These are phyloP conservation scores for Pedetes capensis DNA, from an alignment of 2,113 vertebrate species.

Conservation along the genomic window DNA sequence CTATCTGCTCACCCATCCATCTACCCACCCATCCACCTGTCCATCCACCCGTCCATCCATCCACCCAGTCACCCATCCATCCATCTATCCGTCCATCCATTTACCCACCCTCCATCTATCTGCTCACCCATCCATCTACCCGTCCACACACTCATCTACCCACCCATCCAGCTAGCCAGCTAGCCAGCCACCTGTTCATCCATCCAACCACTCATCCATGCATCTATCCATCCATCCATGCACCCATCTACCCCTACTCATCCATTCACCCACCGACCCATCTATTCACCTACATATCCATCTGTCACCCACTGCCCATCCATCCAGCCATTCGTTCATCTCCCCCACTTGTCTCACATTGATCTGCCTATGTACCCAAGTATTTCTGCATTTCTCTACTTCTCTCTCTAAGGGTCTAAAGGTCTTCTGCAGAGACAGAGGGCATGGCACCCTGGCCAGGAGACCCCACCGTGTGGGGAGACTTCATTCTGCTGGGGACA, in stretches of 20 bases:
- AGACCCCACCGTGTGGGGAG: fast-evolving
- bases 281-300: background rate
- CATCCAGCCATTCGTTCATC: too few relatives aligned
- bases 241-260: background rate
- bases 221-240: background rate
- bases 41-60: too few relatives aligned
- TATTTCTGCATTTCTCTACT: too few relatives aligned
- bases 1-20: background rate
- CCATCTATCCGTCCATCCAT: background rate
- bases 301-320: background rate
- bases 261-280: background rate
- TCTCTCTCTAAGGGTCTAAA: too few relatives aligned
- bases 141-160: too few relatives aligned
- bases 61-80: background rate
- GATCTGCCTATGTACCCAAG: background rate
- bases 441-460: background rate
- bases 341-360: too few relatives aligned
- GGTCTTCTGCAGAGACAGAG: background rate
- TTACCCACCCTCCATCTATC: too few relatives aligned
- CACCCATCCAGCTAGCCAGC: too few relatives aligned
- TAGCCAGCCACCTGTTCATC: background rate
- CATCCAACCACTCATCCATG: too few relatives aligned
- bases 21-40: background rate
- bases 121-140: fast-evolving
- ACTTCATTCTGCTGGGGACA: fast-evolving